Evolutionary conservation across 2,113 vertebrate species (phyloP), one percentile per base, ranked within the genome.

Genomic region (Anarhynchus alexandrinus): DNA sequence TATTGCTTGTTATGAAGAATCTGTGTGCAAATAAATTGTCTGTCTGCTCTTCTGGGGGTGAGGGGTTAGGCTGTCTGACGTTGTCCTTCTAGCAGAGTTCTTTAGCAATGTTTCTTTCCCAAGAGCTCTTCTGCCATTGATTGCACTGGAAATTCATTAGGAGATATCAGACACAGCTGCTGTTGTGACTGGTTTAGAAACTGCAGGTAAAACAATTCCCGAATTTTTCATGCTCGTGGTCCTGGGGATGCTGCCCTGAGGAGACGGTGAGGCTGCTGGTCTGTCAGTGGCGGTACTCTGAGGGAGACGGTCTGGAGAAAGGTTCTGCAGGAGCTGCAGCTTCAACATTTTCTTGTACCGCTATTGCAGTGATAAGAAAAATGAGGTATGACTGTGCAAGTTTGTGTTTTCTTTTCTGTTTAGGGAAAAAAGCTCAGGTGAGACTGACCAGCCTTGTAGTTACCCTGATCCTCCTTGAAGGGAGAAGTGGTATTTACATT

Each of bases 1-100:
- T 66, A 40, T 96, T 97, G 77, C 74, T 87, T 27, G 69, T 36
- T 91, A 42, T 21, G 45, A 91, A 58, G 87, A 47, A 61, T 64
- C 25, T 4, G 0, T 43, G 69, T 76, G 95, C 78, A 83, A 92
- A 88, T 82, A 38, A 95, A 88, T 14, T 42, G 55, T 91, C 58
- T 42, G 55, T 91, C 58, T 93, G 85, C 51, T 82, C 16, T 45
- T 82, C 17, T 16, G 19, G 34, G 18, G 12, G 7, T 0, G 2
- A 38, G 66, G 62, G 14, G 23, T 80, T 14, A 9, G 73, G 70
- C 54, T 90, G 36, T 8, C 54, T 40, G 42, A n/a, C 19, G 25
- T 36, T 43, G 23, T 36, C 21, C 25, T 73, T 47, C 34, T 14
- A 10, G 45, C 15, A 6, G 6, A 21, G 54, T 54, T 65, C n/a